These are phyloP conservation scores for Hypotaenidia philippensis DNA, from an alignment of 2,797 vertebrate genomes.

Conservation along the genomic window DNA sequence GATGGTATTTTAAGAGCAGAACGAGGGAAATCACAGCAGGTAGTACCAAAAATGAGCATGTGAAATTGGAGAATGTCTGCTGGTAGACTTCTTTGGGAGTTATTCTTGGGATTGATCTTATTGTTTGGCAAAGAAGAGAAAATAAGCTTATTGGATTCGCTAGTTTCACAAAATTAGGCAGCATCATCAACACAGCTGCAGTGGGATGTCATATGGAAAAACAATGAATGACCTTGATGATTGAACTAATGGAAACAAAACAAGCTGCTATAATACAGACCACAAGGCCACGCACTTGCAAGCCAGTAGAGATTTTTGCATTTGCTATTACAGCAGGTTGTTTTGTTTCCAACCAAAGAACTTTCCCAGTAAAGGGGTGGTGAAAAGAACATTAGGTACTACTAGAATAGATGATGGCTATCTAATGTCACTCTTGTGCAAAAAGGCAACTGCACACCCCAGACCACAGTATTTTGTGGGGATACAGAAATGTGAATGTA, in stretches of 20 bases:
- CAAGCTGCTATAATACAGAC: not conserved
- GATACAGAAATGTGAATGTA: not conserved
- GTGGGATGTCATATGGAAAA: not conserved
- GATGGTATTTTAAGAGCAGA: not conserved
- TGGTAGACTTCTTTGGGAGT: not conserved
- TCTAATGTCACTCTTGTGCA: not conserved
- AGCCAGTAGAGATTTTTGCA: not conserved
- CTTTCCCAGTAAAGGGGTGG: not conserved
- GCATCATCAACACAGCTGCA: not conserved
- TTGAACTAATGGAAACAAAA: constrained; percentile 17
- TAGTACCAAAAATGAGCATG: not conserved
- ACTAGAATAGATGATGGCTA: not conserved
- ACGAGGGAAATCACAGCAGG: not conserved
- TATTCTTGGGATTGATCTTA: not conserved
- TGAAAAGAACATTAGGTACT: not conserved
- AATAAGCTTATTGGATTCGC: not conserved
- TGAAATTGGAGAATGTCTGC: not conserved
- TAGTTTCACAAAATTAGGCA: constrained; percentile 1
- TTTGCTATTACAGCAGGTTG: too few species aligned
- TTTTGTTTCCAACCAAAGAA: not conserved
- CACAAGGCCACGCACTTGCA: not conserved
- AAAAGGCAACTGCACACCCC: not conserved
- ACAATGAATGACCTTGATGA: not conserved
- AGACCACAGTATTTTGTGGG: not conserved
- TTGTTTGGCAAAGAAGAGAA: not conserved